These are phyloP conservation scores for Strongylocentrotus purpuratus DNA, from an alignment of 35 echinoderm and acorn worm genomes.

Conservation along the genomic window DNA sequence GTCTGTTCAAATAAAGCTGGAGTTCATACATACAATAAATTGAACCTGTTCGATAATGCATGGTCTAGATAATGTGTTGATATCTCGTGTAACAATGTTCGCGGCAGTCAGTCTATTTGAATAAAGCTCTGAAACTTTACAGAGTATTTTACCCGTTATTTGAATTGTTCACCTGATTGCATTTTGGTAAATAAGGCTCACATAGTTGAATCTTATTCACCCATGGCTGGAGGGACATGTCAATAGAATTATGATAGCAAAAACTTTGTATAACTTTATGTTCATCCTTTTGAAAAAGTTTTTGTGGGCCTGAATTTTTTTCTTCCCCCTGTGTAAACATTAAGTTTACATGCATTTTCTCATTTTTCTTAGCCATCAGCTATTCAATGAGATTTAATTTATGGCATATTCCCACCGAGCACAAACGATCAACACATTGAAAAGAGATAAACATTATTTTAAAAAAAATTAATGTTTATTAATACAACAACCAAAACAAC, in stretches of 20 bases:
- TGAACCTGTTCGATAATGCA: not conserved
- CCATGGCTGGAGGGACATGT: not conserved
- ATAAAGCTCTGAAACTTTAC: not conserved
- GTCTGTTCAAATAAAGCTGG: not conserved
- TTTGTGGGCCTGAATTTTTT: too few species aligned
- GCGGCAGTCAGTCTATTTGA: not conserved
- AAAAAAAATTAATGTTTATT: too few species aligned
- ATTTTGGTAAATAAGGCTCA: not conserved
- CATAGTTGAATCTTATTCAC: not conserved
- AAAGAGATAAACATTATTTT: too few species aligned
- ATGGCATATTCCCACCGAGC: too few species aligned
- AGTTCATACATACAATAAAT: too few species aligned
- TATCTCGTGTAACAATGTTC: not conserved
- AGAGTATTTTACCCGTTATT: not conserved
- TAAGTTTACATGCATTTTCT: too few species aligned
- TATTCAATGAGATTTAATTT: too few species aligned
- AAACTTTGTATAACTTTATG: not conserved
- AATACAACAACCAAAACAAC: too few species aligned
- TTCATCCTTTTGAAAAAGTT: not conserved
- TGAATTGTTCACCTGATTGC: not conserved
- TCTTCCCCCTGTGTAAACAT: too few species aligned
- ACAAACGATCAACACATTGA: too few species aligned
- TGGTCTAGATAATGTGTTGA: not conserved
- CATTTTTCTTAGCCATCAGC: too few species aligned
- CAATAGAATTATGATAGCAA: not conserved